Percentiles rank a stretch among this genome's conserved stretches.
Conservation (phyloP, 2,797 vertebrate genomes). For the Poecilia gillii region DNA sequence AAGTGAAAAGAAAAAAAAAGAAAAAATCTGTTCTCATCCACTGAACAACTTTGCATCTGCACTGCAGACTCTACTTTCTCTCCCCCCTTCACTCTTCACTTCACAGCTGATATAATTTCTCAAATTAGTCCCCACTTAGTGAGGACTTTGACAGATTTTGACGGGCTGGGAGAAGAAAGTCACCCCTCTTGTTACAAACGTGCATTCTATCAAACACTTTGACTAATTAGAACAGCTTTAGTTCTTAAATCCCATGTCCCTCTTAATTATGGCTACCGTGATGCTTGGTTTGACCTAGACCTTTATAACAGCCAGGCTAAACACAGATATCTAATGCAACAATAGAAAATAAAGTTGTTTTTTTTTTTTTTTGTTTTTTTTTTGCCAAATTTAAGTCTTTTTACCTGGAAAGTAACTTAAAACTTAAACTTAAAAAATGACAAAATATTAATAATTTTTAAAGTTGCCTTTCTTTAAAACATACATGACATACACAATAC, state of each 20-base stretch:
- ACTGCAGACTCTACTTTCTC: constrained; percentile 33
- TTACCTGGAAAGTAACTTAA: neutral
- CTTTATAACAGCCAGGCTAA: constrained; percentile 37
- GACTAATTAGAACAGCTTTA: constrained; percentile 88
- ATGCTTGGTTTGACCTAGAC: constrained; percentile 50
- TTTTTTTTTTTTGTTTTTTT: neutral
- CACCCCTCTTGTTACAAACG: constrained; percentile 81
- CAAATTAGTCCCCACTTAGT: constrained; percentile 81
- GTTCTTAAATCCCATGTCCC: constrained; percentile 82
- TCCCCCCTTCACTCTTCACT: constrained; percentile 80
- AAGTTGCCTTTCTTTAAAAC: neutral
- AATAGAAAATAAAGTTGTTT: neutral
- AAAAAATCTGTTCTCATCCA: constrained; percentile 61
- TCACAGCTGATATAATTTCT: constrained; percentile 83
- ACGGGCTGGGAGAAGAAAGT: constrained; percentile 84
- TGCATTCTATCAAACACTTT: constrained; percentile 79
- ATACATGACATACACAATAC: no score
- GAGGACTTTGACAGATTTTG: constrained; percentile 83
- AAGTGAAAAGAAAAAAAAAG: constrained; percentile 44
- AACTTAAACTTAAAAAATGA: neutral
- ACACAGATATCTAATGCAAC: constrained; percentile 24
- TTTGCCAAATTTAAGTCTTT: neutral
- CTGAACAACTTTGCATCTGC: constrained; percentile 61
- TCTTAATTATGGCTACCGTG: constrained; percentile 74
- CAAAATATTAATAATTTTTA: neutral